Evolutionary conservation across 2,888 invertebrate species (phyloP).

Genomic region (Orchesella flavescens): DNA sequence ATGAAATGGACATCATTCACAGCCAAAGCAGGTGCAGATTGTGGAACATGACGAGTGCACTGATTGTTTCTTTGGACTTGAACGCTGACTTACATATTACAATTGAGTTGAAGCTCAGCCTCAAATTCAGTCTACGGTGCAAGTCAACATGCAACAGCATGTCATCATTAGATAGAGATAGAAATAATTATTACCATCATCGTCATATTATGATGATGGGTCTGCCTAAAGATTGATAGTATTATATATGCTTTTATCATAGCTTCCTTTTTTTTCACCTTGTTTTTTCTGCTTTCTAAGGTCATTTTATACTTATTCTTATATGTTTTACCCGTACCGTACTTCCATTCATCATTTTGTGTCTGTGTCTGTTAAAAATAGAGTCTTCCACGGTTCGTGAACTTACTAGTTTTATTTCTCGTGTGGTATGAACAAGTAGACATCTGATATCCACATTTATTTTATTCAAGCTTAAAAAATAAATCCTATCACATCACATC

Average conservation of each 20-base stretch:
- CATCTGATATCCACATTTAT: background rate
- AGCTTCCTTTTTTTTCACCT: background rate
- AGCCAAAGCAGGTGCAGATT: no score
- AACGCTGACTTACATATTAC: no score
- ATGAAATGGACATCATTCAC: slow-evolving; percentile 13
- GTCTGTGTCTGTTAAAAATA: slow-evolving; percentile 22
- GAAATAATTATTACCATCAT: slow-evolving; percentile 19
- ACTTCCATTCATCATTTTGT: slow-evolving; percentile 51
- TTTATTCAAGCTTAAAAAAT: slow-evolving; percentile 11
- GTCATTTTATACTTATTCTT: slow-evolving; percentile 12
- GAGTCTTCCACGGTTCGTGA: slow-evolving; percentile 44
- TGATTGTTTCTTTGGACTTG: background rate
- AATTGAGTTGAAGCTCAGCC: no score
- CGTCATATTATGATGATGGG: slow-evolving; percentile 27
- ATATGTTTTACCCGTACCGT: slow-evolving; percentile 5
- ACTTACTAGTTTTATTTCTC: slow-evolving; percentile 38
- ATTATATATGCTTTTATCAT: background rate
- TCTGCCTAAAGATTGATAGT: slow-evolving; percentile 9
- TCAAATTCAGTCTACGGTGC: background rate
- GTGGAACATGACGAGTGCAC: slow-evolving; percentile 1
- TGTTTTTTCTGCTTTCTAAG: slow-evolving; percentile 13
- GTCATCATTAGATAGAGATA: slow-evolving; percentile 14
- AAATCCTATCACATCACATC: slow-evolving; percentile 26
- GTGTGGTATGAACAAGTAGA: background rate
- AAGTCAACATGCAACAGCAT: slow-evolving; percentile 5